These are phyloP conservation scores for Ochropleura leucogaster DNA, from an alignment of 2,888 invertebrate species.

Conservation along the genomic window DNA sequence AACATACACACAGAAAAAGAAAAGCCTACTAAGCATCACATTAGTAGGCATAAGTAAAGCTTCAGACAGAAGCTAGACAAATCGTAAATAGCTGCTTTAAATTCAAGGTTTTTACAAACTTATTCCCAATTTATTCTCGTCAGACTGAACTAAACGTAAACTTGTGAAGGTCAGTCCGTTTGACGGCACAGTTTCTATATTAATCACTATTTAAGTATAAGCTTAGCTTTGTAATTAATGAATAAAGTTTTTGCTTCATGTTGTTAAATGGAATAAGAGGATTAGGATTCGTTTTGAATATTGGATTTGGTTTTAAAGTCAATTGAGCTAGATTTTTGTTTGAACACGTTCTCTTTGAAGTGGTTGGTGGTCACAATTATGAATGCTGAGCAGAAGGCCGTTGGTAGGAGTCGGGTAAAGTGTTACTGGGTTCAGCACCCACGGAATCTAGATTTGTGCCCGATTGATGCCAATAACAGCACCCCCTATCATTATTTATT, in stretches of 20 bases:
- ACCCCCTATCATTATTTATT: too few relatives aligned
- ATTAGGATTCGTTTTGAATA: conserved; percentile 3
- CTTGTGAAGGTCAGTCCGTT: conserved; percentile 49
- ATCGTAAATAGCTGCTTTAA: conserved; percentile 25
- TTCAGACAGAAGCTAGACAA: conserved; percentile 11
- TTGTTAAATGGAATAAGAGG: conserved; percentile 27
- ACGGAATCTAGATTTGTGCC: too few relatives aligned
- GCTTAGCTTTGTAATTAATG: conserved; percentile 50
- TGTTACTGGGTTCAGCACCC: too few relatives aligned
- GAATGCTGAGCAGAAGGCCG: too few relatives aligned
- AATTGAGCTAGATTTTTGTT: background rate
- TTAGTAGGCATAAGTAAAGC: background rate
- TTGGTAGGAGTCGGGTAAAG: too few relatives aligned
- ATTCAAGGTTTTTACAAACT: conserved; percentile 45
- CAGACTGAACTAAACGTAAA: conserved; percentile 36
- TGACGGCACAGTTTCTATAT: conserved; percentile 41
- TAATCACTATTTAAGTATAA: conserved; percentile 53
- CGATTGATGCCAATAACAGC: too few relatives aligned
- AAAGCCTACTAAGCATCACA: background rate
- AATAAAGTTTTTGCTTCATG: conserved; percentile 47
- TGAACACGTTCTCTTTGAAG: background rate
- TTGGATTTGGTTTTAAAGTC: background rate
- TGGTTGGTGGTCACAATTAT: background rate
- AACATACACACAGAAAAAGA: background rate
- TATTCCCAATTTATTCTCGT: conserved; percentile 51